Evolutionary conservation across 2,888 invertebrate genomes (phyloP).

Genomic region (Nomada fabriciana): DNA sequence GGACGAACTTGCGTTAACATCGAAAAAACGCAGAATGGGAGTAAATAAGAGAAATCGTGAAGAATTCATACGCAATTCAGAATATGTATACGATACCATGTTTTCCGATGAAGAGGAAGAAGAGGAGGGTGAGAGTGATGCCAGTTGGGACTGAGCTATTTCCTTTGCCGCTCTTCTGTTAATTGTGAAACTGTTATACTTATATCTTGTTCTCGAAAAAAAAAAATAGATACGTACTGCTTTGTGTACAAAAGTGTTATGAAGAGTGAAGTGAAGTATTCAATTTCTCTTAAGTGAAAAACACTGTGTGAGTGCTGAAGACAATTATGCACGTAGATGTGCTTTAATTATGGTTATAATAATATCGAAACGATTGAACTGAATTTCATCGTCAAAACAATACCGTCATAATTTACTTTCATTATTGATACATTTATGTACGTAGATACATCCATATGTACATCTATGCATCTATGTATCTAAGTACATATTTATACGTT

Average conservation of each 20-base stretch:
- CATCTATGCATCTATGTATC: constrained; percentile 26
- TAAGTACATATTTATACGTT: constrained; percentile 43
- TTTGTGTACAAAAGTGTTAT: constrained; percentile 71
- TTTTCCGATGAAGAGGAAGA: constrained; percentile 71
- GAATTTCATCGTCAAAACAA: constrained; percentile 54
- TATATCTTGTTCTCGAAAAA: constrained; percentile 56
- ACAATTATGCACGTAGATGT: constrained; percentile 52
- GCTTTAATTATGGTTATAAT: constrained; percentile 53
- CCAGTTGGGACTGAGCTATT: constrained; percentile 80
- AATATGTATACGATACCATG: constrained; percentile 64
- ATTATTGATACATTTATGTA: constrained; percentile 55
- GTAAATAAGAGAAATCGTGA: constrained; percentile 66
- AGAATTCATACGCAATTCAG: constrained; percentile 75
- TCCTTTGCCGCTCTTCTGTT: constrained; percentile 60
- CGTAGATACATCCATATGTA: constrained; percentile 36
- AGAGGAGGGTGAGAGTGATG: constrained; percentile 76
- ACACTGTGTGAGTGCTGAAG: constrained; percentile 66
- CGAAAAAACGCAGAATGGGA: constrained; percentile 74
- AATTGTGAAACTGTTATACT: constrained; percentile 68
- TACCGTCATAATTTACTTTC: constrained; percentile 56
- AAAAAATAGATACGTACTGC: constrained; percentile 65
- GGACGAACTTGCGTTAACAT: constrained; percentile 84
- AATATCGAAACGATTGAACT: constrained; percentile 65
- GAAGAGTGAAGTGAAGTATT: constrained; percentile 71
- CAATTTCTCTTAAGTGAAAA: constrained; percentile 57